A percentile compares a stretch with the other conserved stretches of the same genome.
Evolutionary conservation across 2,113 vertebrate species (phyloP).

Genomic region (Lucifuga dentata): DNA sequence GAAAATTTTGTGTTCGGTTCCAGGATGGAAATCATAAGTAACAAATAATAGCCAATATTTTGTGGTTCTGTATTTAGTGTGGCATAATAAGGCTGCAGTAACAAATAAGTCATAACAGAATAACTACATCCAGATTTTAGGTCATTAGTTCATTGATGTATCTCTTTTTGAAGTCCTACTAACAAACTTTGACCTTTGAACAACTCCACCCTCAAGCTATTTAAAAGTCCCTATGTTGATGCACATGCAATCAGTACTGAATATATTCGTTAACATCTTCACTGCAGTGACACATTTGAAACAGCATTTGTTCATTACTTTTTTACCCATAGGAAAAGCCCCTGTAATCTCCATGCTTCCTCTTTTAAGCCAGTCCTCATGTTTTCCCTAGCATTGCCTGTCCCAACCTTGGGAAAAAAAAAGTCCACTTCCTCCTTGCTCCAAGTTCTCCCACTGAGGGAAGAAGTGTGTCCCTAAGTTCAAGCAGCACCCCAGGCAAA

Average conservation of each 20-base stretch:
- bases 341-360: slow-evolving; percentile 73
- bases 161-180: slow-evolving; percentile 45
- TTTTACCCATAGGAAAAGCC: slow-evolving; percentile 25
- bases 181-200: slow-evolving; percentile 53
- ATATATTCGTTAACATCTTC: slow-evolving; percentile 28
- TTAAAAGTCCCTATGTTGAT: slow-evolving; percentile 39
- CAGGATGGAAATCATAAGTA: slow-evolving; percentile 74
- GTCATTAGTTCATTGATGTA: slow-evolving; percentile 53
- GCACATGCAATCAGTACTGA: slow-evolving; percentile 1
- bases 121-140: slow-evolving; percentile 64
- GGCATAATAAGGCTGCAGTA: slow-evolving; percentile 36
- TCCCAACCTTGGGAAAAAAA: slow-evolving; percentile 72
- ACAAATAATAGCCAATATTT: slow-evolving; percentile 67
- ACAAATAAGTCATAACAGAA: slow-evolving; percentile 38
- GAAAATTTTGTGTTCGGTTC: slow-evolving; percentile 54
- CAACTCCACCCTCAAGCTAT: slow-evolving; percentile 25
- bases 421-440: slow-evolving; percentile 70
- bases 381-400: slow-evolving; percentile 66
- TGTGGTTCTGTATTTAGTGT: slow-evolving; percentile 46
- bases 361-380: slow-evolving; percentile 75
- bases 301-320: slow-evolving; percentile 36
- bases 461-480: slow-evolving; percentile 78
- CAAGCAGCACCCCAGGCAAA: slow-evolving; percentile 77
- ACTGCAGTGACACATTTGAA: slow-evolving; percentile 51
- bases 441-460: slow-evolving; percentile 82